Base-by-base conservation (phyloP, 2,888 invertebrate species). In the Tholera decimalis region DNA sequence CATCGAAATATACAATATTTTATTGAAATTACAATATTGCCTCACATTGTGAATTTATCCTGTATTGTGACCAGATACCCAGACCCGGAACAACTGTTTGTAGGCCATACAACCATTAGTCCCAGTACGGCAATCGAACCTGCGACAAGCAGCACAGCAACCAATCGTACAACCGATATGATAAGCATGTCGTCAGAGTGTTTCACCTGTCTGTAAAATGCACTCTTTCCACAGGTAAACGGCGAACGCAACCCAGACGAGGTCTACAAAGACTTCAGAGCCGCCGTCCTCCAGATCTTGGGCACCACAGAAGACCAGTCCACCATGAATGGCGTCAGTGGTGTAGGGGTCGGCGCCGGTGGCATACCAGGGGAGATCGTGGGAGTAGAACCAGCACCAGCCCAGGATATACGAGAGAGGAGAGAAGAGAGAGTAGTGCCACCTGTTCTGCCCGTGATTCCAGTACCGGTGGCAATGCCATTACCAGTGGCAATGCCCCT, bases 231-330 rank as follows among this genome's bases (percentile, higher is more conserved):
- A 24, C 89, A 98, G 98, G 97, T 98, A 18, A 98, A 98, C 85
- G 98, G 98, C 8, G 98, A 98, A 92, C 95, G 98, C 58, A 97
- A 98, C 83, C 98, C 98, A 0, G 96, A 97, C 37, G 98, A 98
- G 84, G 98, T 98, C 11, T 98, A 98, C 93, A 97, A 97, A 86
- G 98, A 98, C 91, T 98, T 98, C 91, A 96, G 98, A 56, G 96
- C 97, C 11, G 97, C 98, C 3, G 97, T 98, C 9, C 96, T 98
- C 79, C 96, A 97, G 86, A 97, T 98, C 84, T 93, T 98, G 22
- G 97, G 97, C 26, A 94, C 96, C 46, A 96, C 97, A 77, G 97
- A 97, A 85, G 97, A 97, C 83, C 96, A 97, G 82, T 92, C 96
- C 1, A 96, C 96, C 54, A 92, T 96, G 70, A 97, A 97, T 84